Conservation (phyloP, 2,113 vertebrate species). For the Lates calcarifer region DNA sequence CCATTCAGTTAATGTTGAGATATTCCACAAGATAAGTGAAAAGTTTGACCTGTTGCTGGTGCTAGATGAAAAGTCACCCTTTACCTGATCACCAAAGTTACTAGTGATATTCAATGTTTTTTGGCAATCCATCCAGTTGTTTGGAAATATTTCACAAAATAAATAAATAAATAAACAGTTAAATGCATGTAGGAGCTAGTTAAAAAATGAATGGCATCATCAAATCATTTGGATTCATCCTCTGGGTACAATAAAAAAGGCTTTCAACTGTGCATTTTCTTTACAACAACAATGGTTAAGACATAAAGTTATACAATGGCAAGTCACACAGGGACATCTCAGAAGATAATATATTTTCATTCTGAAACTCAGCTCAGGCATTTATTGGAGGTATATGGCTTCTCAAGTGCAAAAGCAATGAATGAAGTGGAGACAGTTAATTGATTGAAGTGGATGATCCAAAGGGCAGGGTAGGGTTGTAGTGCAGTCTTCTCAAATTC, state of each 20-base stretch:
- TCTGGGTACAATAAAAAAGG: background rate
- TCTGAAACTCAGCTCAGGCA: background rate
- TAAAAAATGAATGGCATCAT: background rate
- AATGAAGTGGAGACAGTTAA: background rate
- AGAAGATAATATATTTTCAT: background rate
- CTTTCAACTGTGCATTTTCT: background rate
- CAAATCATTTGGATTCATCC: background rate
- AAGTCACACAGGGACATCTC: background rate
- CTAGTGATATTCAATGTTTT: background rate
- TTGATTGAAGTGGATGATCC: background rate
- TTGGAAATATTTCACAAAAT: background rate
- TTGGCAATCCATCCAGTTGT: background rate
- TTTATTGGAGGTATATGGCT: conserved; percentile 1
- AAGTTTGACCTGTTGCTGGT: background rate
- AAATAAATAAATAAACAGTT: no score
- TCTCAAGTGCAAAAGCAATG: background rate
- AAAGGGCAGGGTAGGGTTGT: background rate
- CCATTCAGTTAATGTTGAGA: background rate
- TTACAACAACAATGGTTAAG: background rate
- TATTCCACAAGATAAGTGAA: background rate
- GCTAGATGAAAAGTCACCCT: background rate
- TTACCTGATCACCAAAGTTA: background rate
- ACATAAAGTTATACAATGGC: background rate
- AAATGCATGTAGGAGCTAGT: background rate
- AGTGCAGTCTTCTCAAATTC: conserved; percentile 2